phyloP scores from a whole-genome alignment of 2,113 vertebrate species.

The Syngnathus scovelli region DNA sequence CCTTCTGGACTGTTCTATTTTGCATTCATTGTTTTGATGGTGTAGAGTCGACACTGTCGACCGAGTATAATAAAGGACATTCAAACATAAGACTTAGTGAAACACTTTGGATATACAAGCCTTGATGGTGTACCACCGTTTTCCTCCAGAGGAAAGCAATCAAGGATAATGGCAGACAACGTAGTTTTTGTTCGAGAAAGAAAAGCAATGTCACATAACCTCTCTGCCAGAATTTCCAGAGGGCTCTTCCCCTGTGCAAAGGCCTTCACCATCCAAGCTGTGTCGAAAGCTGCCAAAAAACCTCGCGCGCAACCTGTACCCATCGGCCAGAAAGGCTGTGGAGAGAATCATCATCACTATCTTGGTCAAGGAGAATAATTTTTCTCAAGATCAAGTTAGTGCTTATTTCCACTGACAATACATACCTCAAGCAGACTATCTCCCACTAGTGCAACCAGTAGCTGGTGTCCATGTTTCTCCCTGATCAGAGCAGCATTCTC shows the following conservation, averaged over 20 bases:
- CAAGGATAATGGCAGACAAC: background rate
- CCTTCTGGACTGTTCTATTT: too few relatives aligned
- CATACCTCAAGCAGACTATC: slow-evolving; percentile 93
- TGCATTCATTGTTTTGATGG: too few relatives aligned
- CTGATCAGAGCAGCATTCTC: slow-evolving; percentile 88
- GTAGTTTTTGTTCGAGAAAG: background rate
- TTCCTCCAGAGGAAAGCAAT: background rate
- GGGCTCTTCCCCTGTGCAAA: slow-evolving; percentile 82
- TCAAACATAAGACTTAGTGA: background rate
- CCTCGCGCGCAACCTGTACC: slow-evolving; percentile 95
- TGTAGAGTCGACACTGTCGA: too few relatives aligned
- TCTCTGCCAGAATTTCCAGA: slow-evolving; percentile 84
- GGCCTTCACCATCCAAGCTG: slow-evolving; percentile 89
- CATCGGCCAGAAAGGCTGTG: slow-evolving; percentile 98
- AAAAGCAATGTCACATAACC: slow-evolving; percentile 63
- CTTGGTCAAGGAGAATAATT: background rate
- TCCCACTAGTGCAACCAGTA: slow-evolving; percentile 88
- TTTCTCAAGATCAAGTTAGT: background rate
- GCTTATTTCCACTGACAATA: too few relatives aligned
- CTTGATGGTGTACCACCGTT: background rate
- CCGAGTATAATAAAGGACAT: too few relatives aligned
- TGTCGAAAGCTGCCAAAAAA: slow-evolving; percentile 92
- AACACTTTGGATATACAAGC: background rate
- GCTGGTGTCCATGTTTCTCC: slow-evolving; percentile 80
- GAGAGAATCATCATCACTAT: slow-evolving; percentile 13